Evolutionary conservation across 1,140 invertebrate species (phyloP), one percentile per base, ranked within the genome.

Genomic region (Radopholus similis): DNA sequence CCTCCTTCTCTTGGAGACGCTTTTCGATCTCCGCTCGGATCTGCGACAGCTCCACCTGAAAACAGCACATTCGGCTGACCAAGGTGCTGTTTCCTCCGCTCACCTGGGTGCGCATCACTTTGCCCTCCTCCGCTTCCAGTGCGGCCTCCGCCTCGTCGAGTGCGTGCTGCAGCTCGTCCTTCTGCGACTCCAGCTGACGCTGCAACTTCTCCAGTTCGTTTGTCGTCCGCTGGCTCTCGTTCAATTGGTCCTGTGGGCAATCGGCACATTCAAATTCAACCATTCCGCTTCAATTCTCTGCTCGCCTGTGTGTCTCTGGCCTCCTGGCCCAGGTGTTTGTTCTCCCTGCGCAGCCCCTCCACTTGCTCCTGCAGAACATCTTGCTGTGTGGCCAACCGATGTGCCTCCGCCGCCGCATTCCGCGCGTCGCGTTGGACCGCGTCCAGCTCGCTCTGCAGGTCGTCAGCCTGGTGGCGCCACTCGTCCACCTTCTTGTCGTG

Each of bases 401-500:
- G 97, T 71, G 97, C 87, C 87, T 99, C 95, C 71, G 95, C 97
- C 83, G 93, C 95, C 87, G 96, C 97, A 87, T 95, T 95, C 83
- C 95, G 90, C 88, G 94, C 95, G 86, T 98, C 95, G 85, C 96
- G 95, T 86, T 98, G 95, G 82, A 92, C 93, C 77, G 92, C 92
- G 84, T 98, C 95, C 58, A 99, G 88, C 86, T 98, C 95, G 75
- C 91, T 90, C 74, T 93, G 91, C 69, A 98, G 88, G 84, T 97
- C 94, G 80, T 96, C 93, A 82, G 94, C 93, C 87, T 97, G 97
- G 85, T 94, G 90, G 86, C 97, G 97, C 95, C 95, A 99, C 90
- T 99, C 95, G 71, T 91, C 90, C 83, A 98, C 92, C 84, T 94
- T 35, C 86, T 97, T 97, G 88, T 99, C 96, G 87, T 98, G 97